phyloP scores from a whole-genome alignment of 2,888 invertebrate species.

The Eupithecia subumbrata region DNA sequence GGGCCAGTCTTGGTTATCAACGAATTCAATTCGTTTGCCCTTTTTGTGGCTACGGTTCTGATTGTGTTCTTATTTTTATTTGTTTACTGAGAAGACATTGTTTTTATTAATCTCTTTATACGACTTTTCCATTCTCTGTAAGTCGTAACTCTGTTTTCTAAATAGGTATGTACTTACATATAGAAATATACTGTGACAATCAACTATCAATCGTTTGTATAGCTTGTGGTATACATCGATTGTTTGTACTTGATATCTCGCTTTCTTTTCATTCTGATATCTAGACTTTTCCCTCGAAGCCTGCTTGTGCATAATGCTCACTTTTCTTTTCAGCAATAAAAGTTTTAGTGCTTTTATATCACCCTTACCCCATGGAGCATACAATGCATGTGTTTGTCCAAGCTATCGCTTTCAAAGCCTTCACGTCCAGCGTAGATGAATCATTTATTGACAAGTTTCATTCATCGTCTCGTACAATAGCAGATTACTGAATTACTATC shows the following conservation, averaged over 20 bases:
- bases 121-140: neutral
- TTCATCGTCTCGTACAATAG: slow-evolving; percentile 11
- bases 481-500: slow-evolving; percentile 18
- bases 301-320: slow-evolving; percentile 22
- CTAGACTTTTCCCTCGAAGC: slow-evolving; percentile 16
- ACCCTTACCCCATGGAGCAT: neutral
- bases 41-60: neutral
- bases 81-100: neutral
- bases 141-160: neutral
- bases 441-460: slow-evolving; percentile 20
- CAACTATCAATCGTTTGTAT: neutral
- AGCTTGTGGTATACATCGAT: slow-evolving; percentile 3
- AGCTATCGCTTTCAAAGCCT: slow-evolving; percentile 26
- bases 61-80: neutral
- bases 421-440: slow-evolving; percentile 10
- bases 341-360: neutral
- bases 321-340: slow-evolving; percentile 25
- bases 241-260: neutral
- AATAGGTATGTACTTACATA: neutral
- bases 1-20: neutral
- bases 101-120: neutral
- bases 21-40: neutral
- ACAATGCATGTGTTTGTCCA: slow-evolving; percentile 11
- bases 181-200: neutral
- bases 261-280: neutral